Evolutionary conservation across 2,888 invertebrate genomes (phyloP).

Genomic region (Xylota segnis): DNA sequence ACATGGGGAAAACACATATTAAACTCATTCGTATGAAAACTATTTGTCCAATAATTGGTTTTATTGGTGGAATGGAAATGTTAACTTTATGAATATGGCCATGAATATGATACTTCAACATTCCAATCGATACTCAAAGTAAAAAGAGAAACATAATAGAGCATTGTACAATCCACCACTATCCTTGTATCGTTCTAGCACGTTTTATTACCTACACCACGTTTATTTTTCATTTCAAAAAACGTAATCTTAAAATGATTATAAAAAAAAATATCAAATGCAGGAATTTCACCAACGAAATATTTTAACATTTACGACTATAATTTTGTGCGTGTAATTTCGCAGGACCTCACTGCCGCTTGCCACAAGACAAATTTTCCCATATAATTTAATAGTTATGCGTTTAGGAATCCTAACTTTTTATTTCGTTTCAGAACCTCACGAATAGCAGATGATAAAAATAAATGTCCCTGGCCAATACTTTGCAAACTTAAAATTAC

Average conservation of each 20-base stretch:
- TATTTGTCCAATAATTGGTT: too few species aligned
- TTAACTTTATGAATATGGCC: too few species aligned
- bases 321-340: slow-evolving; percentile 4
- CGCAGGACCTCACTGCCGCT: background rate
- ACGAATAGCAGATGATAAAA: background rate
- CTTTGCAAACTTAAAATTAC: slow-evolving; percentile 8
- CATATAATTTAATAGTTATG: slow-evolving; percentile 37
- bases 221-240: background rate
- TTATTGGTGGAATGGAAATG: too few species aligned
- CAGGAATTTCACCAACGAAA: background rate
- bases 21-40: too few species aligned
- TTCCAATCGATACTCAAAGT: too few species aligned
- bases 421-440: background rate
- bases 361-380: slow-evolving; percentile 14
- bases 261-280: background rate
- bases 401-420: slow-evolving; percentile 16
- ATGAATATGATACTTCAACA: too few species aligned
- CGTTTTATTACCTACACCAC: background rate
- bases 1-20: too few species aligned
- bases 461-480: background rate
- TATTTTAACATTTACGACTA: slow-evolving; percentile 3
- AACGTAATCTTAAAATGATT: background rate
- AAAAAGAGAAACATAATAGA: background rate
- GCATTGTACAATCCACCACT: background rate
- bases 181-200: background rate